Percentiles rank a stretch among this genome's conserved stretches.
Conservation (phyloP, 2,797 vertebrate genomes). For the Falco rusticolus region DNA sequence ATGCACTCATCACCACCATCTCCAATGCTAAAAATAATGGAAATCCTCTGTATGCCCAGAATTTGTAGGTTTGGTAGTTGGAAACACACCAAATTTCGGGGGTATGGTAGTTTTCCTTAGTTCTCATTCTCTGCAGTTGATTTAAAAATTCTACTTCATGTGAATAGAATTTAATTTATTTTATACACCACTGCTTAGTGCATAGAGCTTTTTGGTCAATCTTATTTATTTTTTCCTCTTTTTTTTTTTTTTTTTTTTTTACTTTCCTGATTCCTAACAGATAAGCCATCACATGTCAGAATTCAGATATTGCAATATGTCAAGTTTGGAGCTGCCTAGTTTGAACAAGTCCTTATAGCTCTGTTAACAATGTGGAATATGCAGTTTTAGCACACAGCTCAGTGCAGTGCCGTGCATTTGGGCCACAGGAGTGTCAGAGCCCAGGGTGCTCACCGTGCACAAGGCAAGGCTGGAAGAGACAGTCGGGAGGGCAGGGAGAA, state of each 20-base stretch:
- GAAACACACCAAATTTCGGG: not conserved
- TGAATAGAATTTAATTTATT: not conserved
- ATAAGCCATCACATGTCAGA: not conserved
- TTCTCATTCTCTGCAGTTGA: not conserved
- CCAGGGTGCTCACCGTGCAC: not conserved
- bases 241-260: too few species aligned
- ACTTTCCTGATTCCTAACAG: not conserved
- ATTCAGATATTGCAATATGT: not conserved
- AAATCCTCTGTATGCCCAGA: not conserved
- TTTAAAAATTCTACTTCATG: not conserved
- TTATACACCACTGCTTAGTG: not conserved
- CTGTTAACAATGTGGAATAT: accelerated
- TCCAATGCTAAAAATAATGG: not conserved
- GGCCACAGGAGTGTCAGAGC: not conserved
- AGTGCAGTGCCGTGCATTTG: too few species aligned
- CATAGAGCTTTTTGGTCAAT: not conserved
- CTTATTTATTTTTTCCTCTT: not conserved
- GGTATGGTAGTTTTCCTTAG: not conserved
- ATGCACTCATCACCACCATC: not conserved
- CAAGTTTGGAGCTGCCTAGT: not conserved
- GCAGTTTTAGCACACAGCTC: not conserved
- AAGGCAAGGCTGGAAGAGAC: not conserved
- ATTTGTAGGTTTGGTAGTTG: not conserved
- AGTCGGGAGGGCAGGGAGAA: not conserved
- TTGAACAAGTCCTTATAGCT: not conserved